Evolutionary conservation across 92 coral and sea anemone genomes (phyloP).

Genomic region (Blastomussa wellsi): DNA sequence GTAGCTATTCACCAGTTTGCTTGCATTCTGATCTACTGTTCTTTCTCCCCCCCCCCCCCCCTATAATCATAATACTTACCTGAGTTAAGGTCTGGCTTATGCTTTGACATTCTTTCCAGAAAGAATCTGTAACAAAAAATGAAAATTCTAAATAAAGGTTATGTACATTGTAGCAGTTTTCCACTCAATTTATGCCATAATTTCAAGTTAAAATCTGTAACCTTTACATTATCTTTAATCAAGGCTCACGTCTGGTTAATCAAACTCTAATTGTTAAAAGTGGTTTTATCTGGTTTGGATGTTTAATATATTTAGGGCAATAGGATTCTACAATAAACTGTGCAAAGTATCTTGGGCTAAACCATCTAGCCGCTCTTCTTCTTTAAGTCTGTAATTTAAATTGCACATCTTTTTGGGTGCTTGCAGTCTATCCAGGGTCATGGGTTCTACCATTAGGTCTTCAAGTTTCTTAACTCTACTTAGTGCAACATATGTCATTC

Average conservation of each 20-base stretch:
- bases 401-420: slow-evolving; percentile 25
- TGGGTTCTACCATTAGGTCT: slow-evolving; percentile 41
- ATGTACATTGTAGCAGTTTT: slow-evolving; percentile 26
- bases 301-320: slow-evolving; percentile 11
- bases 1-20: too few relatives aligned
- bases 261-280: slow-evolving; percentile 13
- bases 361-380: slow-evolving; percentile 40
- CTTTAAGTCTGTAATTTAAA: slow-evolving; percentile 37
- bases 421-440: slow-evolving; percentile 42
- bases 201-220: neutral
- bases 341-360: slow-evolving; percentile 21
- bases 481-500: slow-evolving; percentile 49
- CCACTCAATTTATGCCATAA: slow-evolving; percentile 1
- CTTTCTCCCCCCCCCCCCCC: neutral
- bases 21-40: too few relatives aligned
- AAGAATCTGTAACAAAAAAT: slow-evolving; percentile 22
- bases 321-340: slow-evolving; percentile 6
- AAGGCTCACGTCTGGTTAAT: slow-evolving; percentile 10
- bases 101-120: slow-evolving; percentile 31
- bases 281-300: slow-evolving; percentile 9
- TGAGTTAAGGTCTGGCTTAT: slow-evolving; percentile 26
- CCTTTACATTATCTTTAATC: slow-evolving; percentile 1
- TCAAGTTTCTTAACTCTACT: slow-evolving; percentile 44
- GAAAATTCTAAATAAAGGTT: slow-evolving; percentile 29
- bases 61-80: slow-evolving; percentile 27